These are phyloP conservation scores for Amblyornis subalaris DNA, from an alignment of 2,113 vertebrate species.

Conservation along the genomic window DNA sequence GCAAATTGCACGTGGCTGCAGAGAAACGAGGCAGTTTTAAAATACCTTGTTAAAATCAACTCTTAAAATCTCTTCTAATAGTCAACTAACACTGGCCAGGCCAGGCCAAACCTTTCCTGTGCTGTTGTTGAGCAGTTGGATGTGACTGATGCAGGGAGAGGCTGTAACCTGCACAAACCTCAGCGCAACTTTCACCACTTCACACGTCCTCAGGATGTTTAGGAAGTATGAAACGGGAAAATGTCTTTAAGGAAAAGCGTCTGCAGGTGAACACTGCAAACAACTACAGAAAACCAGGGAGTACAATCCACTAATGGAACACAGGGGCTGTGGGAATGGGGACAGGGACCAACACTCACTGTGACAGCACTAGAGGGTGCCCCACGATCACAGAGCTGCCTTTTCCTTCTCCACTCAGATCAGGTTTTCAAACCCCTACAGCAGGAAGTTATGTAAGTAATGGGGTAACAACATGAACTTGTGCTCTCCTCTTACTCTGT, in stretches of 20 bases:
- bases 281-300: neutral
- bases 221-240: neutral
- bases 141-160: neutral
- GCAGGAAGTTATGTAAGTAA: neutral
- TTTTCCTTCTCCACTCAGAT: neutral
- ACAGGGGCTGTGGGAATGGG: neutral
- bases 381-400: neutral
- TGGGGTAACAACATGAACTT: neutral
- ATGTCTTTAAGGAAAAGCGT: neutral
- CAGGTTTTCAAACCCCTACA: neutral
- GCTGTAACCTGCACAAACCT: neutral
- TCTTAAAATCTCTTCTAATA: neutral
- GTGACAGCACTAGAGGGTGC: conserved; percentile 54
- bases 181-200: neutral
- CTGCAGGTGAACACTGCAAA: neutral
- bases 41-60: neutral
- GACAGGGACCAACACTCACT: neutral
- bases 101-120: neutral
- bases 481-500: neutral
- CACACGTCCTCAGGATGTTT: rapidly evolving
- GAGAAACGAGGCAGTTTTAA: neutral
- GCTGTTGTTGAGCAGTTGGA: neutral
- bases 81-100: neutral
- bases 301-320: neutral
- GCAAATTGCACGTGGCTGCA: neutral